Percentiles rank a stretch among this genome's conserved stretches.
Conservation (phyloP, 1,140 invertebrate genomes). For the Philotrypesis tridentata region DNA sequence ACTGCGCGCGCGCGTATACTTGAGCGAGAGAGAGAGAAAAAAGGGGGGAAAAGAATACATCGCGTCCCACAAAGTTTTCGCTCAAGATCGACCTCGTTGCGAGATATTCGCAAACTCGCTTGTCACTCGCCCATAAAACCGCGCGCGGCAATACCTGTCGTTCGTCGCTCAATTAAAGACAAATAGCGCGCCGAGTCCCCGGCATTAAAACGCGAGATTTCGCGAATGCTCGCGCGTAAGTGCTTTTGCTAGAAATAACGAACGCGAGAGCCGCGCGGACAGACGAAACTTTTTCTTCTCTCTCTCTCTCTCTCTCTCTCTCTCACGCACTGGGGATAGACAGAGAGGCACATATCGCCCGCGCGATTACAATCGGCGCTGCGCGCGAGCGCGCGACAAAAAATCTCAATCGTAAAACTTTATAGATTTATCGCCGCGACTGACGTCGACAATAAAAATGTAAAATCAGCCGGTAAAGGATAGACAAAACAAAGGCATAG, state of each 20-base stretch:
- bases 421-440: constrained; percentile 5
- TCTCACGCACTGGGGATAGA: too few species aligned
- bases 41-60: not conserved
- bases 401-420: constrained; percentile 2
- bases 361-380: not conserved
- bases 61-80: constrained; percentile 20
- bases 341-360: not conserved
- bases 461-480: not conserved
- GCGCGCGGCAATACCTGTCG: not conserved
- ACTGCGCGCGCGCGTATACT: too few species aligned
- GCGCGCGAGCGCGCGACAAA: not conserved
- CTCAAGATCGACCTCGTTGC: constrained; percentile 1
- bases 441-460: not conserved
- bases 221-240: not conserved
- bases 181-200: not conserved
- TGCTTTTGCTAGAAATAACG: not conserved
- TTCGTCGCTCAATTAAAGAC: constrained; percentile 12
- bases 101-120: not conserved
- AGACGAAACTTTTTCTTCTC: not conserved
- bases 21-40: not conserved
- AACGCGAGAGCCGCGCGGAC: too few species aligned
- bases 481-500: not conserved
- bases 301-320: not conserved
- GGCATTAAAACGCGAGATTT: constrained; percentile 3
- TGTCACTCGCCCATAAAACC: not conserved